Conservation (phyloP, 1,140 invertebrate species). For the Drosophila subpulchrella region DNA sequence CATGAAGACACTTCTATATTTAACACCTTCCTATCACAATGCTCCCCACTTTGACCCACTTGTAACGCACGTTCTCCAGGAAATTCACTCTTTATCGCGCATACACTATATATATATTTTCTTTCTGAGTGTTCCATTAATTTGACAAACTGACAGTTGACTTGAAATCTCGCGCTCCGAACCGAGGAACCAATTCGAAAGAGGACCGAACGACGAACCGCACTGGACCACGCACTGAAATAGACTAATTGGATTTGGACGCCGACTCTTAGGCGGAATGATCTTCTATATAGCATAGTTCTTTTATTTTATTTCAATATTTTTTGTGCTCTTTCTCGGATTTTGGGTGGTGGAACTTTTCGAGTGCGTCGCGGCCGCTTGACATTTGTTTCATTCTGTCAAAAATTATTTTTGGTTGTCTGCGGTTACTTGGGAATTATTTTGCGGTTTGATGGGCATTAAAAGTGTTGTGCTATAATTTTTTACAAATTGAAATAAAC, state of each 20-base stretch:
- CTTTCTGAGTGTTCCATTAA: conserved; percentile 46
- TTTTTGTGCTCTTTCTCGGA: conserved; percentile 8
- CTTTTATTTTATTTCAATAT: conserved; percentile 47
- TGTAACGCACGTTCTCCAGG: conserved; percentile 47
- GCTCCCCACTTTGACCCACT: conserved; percentile 61
- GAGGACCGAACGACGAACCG: conserved; percentile 51
- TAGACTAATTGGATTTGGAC: conserved; percentile 67
- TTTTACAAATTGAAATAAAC: too few species aligned
- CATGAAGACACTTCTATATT: conserved; percentile 51
- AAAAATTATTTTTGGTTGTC: conserved; percentile 46
- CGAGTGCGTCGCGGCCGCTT: conserved; percentile 28
- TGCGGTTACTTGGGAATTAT: conserved; percentile 26
- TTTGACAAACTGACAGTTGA: conserved; percentile 76
- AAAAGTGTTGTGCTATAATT: not conserved
- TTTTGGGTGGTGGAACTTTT: conserved; percentile 30
- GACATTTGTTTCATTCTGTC: conserved; percentile 61
- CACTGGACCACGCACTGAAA: conserved; percentile 83
- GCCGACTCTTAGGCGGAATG: conserved; percentile 27
- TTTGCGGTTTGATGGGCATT: not conserved
- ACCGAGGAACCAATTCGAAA: conserved; percentile 1
- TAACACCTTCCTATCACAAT: conserved; percentile 31
- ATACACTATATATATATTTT: conserved; percentile 28
- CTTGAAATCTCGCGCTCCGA: conserved; percentile 11
- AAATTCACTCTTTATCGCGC: conserved; percentile 30
- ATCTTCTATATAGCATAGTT: conserved; percentile 20